Percentiles rank a stretch among this genome's conserved stretches.
These are phyloP conservation scores for Myrmecophaga tridactyla DNA, from an alignment of 2,113 vertebrate species.

Conservation along the genomic window DNA sequence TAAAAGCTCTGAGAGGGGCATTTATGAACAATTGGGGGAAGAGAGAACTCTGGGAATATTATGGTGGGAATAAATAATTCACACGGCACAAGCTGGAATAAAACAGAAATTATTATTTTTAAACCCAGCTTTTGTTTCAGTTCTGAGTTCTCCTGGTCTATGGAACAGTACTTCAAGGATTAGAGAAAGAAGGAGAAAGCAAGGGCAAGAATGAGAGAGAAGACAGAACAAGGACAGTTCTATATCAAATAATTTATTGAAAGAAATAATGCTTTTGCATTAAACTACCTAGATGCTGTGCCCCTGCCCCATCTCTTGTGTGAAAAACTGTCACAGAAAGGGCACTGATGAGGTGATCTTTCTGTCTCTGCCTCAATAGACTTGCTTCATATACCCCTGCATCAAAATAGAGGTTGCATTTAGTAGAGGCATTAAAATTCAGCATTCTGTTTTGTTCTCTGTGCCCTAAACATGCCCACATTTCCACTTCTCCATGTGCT, in stretches of 20 bases:
- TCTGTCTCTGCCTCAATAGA: background rate
- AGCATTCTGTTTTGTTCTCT: background rate
- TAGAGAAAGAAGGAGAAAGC: background rate
- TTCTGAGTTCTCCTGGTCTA: background rate
- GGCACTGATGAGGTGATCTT: background rate
- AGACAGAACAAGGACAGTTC: background rate
- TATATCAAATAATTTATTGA: background rate
- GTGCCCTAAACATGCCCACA: background rate
- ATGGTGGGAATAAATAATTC: conserved; percentile 40
- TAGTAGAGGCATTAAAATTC: background rate
- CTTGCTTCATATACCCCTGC: background rate
- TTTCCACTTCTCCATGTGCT: background rate
- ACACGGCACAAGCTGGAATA: conserved; percentile 10
- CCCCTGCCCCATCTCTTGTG: accelerated
- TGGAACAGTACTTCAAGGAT: background rate
- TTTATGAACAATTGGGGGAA: conserved; percentile 1
- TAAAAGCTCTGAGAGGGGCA: background rate
- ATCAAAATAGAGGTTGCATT: background rate
- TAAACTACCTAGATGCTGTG: accelerated
- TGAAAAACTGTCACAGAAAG: background rate
- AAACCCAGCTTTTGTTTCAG: background rate
- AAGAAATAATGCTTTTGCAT: background rate
- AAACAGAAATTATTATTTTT: conserved; percentile 52
- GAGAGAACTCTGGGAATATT: background rate
- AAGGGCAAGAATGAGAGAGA: background rate